phyloP scores from a whole-genome alignment of 2,797 vertebrate genomes.

The Perodicticus potto region DNA sequence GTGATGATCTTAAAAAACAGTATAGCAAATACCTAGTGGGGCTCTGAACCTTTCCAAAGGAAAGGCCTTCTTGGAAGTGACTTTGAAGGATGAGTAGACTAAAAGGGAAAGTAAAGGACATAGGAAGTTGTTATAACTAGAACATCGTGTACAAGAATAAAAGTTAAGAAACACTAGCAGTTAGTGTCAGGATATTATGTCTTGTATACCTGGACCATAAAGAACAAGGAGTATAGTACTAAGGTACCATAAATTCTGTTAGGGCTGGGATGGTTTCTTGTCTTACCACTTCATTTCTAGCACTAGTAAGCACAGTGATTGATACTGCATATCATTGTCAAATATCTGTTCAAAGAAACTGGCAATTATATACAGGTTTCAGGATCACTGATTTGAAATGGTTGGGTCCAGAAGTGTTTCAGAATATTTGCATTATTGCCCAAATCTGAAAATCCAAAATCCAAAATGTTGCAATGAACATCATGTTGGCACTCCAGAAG shows the following conservation, averaged over 20 bases:
- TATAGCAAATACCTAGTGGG: not conserved
- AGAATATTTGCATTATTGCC: not conserved
- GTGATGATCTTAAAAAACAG: conserved; percentile 3
- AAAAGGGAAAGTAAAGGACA: not conserved
- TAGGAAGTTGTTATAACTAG: not conserved
- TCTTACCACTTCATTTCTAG: not conserved
- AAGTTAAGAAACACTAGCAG: not conserved
- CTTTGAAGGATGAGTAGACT: not conserved
- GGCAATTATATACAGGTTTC: not conserved
- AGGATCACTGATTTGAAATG: not conserved
- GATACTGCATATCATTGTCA: not conserved
- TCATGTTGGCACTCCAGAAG: not conserved
- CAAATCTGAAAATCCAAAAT: not conserved
- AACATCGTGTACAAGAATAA: not conserved
- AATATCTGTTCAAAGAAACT: not conserved
- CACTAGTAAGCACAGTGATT: not conserved
- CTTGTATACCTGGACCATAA: conserved; percentile 3
- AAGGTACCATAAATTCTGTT: not conserved
- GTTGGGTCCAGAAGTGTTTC: not conserved
- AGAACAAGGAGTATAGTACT: not conserved
- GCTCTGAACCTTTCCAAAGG: not conserved
- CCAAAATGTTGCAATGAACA: not conserved
- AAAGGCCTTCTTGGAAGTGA: not conserved
- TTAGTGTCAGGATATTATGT: not conserved
- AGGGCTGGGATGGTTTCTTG: not conserved